phyloP scores from a whole-genome alignment of 2,797 vertebrate species.

The Tokudaia tokunoshimensis region DNA sequence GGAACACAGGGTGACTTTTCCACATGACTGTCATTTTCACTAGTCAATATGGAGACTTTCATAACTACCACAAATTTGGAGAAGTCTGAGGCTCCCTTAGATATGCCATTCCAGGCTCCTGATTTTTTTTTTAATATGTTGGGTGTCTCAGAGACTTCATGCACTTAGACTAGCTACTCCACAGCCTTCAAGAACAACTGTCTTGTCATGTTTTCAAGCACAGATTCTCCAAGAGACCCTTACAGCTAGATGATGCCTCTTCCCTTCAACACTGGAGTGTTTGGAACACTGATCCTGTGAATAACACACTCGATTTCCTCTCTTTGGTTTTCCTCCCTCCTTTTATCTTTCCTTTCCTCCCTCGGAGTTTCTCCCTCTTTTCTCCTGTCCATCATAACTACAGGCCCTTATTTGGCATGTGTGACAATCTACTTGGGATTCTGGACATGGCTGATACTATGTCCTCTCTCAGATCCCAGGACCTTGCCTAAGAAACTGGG shows the following conservation, averaged over 20 bases:
- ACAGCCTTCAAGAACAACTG: not conserved
- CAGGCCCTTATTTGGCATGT: not conserved
- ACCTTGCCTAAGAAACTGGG: not conserved
- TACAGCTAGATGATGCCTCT: not conserved
- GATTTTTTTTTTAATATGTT: not conserved
- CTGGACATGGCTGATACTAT: not conserved
- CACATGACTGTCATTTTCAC: too few species aligned
- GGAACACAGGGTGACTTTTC: accelerated
- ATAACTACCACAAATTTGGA: not conserved
- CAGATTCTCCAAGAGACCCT: accelerated
- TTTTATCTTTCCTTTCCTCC: not conserved
- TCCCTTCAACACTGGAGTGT: not conserved
- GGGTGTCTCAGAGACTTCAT: not conserved
- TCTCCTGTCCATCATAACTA: too few species aligned
- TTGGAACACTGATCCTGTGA: not conserved
- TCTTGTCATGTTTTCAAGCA: accelerated
- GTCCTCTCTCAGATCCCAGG: accelerated
- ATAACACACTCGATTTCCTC: not conserved
- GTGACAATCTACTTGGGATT: not conserved
- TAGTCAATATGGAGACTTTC: not conserved
- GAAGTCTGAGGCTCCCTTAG: not conserved
- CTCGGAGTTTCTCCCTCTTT: not conserved
- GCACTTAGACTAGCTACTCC: not conserved
- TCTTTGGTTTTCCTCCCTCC: accelerated
- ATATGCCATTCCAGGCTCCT: too few species aligned